Base-by-base conservation (phyloP, 35 echinoderm and acorn worm species). In the Amphiura filiformis region DNA sequence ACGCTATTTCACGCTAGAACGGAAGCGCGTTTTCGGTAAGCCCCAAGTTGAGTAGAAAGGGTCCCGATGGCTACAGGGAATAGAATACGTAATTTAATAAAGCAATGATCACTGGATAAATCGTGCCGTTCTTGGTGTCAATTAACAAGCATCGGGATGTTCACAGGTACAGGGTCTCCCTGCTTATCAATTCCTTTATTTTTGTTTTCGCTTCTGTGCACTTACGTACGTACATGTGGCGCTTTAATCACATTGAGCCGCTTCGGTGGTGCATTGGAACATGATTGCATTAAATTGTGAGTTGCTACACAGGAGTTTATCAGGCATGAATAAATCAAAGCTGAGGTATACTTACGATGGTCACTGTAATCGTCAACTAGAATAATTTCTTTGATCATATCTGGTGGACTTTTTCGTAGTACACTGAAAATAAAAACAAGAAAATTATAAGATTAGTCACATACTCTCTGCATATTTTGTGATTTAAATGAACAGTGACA, bases 291-390 rank as follows among this genome's bases (percentile, higher is more conserved):
- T 52, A 52, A 52, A 52, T 20, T 52, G 44, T 52, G 7, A 52
- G 7, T 52, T 52, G 33, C 23, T 33, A 34, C 14, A 15, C 4
- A 13, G 33, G 38, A 36, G 2, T 35, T 80, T 80, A n/a, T n/a
- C n/a, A n/a, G n/a, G n/a, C n/a, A n/a, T n/a, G n/a, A n/a, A n/a
- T n/a, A n/a, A n/a, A n/a, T n/a, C n/a, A n/a, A n/a, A n/a, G n/a
- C n/a, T n/a, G n/a, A n/a, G n/a, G 37, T 34, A 85, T 94, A 98
- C 96, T 98, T 91, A 98, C 96, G 96, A 82, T 98, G 83, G 90
- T 99, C 96, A 82, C 96, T 99, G 79, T 76, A 99, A 90, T 99
- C 96, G 84, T 99, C 96, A 23, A 99, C 96, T 85, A 99, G 87
- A 36, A 99, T 94, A 61, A 99, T 94, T 95, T 99, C 96, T 49